Percentiles rank a stretch among this genome's conserved stretches.
phyloP scores from a whole-genome alignment of 2,888 invertebrate species.

The Saturnia pavonia region DNA sequence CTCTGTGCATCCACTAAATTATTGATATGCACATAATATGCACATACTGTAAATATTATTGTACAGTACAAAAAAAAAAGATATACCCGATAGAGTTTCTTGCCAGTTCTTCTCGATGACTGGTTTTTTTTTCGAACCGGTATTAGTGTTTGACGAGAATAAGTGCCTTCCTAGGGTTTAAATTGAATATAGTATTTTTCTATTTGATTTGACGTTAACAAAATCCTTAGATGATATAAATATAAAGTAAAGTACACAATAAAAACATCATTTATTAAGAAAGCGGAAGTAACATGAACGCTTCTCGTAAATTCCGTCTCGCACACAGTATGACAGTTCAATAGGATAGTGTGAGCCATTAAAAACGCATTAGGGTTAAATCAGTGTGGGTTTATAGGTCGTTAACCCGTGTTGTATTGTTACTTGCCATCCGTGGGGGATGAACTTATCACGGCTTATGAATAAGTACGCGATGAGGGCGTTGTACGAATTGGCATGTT shows the following conservation, averaged over 20 bases:
- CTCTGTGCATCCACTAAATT: background rate
- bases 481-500: too few relatives aligned
- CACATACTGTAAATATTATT: too few relatives aligned
- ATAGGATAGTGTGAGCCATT: slow-evolving; percentile 72
- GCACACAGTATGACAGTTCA: slow-evolving; percentile 69
- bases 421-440: slow-evolving; percentile 40
- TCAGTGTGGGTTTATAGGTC: slow-evolving; percentile 66
- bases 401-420: slow-evolving; percentile 61
- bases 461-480: too few relatives aligned
- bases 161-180: background rate
- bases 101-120: background rate
- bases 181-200: background rate
- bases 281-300: background rate
- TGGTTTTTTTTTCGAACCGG: background rate
- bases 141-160: too few relatives aligned
- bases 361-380: slow-evolving; percentile 73
- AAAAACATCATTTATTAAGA: slow-evolving; percentile 16
- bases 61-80: too few relatives aligned
- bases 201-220: background rate
- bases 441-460: slow-evolving; percentile 22
- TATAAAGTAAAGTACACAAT: background rate
- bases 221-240: background rate
- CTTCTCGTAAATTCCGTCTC: slow-evolving; percentile 57
- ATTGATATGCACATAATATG: too few relatives aligned
- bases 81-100: too few relatives aligned